Conservation (phyloP, 1,140 invertebrate species). For the Eueides isabella region DNA sequence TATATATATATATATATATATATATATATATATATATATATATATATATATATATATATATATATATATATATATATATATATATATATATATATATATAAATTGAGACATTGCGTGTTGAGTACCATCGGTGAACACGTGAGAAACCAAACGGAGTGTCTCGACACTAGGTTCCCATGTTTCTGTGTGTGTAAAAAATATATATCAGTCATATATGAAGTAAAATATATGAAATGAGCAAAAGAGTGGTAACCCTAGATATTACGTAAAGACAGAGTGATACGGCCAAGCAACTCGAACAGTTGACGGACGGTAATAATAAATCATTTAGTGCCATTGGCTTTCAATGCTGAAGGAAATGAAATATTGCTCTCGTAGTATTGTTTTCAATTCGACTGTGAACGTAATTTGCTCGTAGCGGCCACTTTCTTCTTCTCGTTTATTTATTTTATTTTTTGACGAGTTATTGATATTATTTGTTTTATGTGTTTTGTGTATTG, state of each 20-base stretch:
- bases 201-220: too few relatives aligned
- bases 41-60: too few relatives aligned
- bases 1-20: too few relatives aligned
- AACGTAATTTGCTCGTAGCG: background rate
- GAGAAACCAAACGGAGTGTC: too few relatives aligned
- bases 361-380: conserved; percentile 11
- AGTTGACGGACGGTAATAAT: conserved; percentile 25
- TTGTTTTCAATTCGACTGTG: conserved; percentile 21
- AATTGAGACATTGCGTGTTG: too few relatives aligned
- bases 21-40: too few relatives aligned
- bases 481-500: background rate
- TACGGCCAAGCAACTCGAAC: conserved; percentile 18
- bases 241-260: background rate
- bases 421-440: conserved; percentile 14
- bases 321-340: conserved; percentile 30
- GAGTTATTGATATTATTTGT: conserved; percentile 7
- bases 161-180: too few relatives aligned
- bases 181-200: too few relatives aligned
- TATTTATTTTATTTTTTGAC: conserved; percentile 17
- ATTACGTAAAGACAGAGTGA: conserved; percentile 22
- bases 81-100: too few relatives aligned
- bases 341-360: conserved; percentile 30
- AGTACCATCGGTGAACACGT: too few relatives aligned
- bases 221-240: too few relatives aligned
- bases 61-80: too few relatives aligned